Base-by-base conservation (phyloP, 1,140 invertebrate species). In the Drosophila tristis region DNA sequence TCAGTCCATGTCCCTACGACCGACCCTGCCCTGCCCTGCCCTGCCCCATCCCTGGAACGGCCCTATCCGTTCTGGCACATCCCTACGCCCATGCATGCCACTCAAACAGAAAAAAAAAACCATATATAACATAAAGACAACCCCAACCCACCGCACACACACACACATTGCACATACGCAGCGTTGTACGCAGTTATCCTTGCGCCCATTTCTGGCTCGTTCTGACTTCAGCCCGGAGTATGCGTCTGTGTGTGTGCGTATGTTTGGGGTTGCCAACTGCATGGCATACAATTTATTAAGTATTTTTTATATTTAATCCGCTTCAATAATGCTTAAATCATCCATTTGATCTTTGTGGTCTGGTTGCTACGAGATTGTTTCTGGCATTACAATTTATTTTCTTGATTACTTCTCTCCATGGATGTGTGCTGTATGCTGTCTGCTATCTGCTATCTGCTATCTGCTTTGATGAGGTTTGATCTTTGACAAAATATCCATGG, bases 111-210 rank as follows among this genome's bases (percentile, higher is more conserved):
- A 56, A 48, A 51, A 45, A 29, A 56, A 68, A 57, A 58, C 50
- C 51, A 70, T 50, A 68, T 49, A 70, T 70, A 65, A 70, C 57
- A 70, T 70, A 70, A 84, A 48, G 47, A 58, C 57, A 48, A 44
- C 42, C 35, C 29, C 29, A 6, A 6, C 7, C 29, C 8, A 31
- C 8, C 29, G 8, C 29, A 31, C 7, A 8, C 49, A 43, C 55
- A 57, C 23, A 39, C 23, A 54, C 72, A 82, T 61, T 80, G 76
- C 79, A 74, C 84, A 85, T 86, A 85, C 81, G 81, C 81, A 81
- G 49, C 60, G 82, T 71, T 70, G 84, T 65, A 82, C 82, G 82
- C 82, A 81, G 82, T 67, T 81, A 86, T 86, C 82, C 78, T 86
- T 85, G 82, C 82, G 82, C 81, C 74, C 68, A 78, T 86, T 87